phyloP scores from a whole-genome alignment of 2,797 vertebrate species.

The Urocyon cinereoargenteus region DNA sequence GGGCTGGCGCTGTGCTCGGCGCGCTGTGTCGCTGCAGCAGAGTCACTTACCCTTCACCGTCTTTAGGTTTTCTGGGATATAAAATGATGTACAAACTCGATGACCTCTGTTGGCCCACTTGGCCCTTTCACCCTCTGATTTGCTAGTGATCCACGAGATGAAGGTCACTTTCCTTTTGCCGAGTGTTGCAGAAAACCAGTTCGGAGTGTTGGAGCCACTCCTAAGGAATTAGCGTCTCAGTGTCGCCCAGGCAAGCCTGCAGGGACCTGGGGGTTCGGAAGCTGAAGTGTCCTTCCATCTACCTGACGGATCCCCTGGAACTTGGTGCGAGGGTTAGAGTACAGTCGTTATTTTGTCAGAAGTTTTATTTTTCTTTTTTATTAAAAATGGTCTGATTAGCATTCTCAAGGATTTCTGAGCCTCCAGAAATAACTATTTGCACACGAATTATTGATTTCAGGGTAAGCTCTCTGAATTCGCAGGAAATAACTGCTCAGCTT shows the following conservation, averaged over 20 bases:
- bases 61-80: conserved; percentile 2
- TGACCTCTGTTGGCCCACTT: not conserved
- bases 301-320: not conserved
- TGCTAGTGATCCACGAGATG: not conserved
- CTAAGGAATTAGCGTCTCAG: not conserved
- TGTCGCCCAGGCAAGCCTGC: not conserved
- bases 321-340: not conserved
- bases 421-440: not conserved
- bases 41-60: not conserved
- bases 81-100: not conserved
- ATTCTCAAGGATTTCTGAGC: not conserved
- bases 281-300: not conserved
- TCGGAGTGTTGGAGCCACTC: not conserved
- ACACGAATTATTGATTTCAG: conserved; percentile 1
- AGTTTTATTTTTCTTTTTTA: not conserved
- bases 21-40: not conserved
- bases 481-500: not conserved
- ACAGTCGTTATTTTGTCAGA: not conserved
- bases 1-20: not conserved
- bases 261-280: not conserved
- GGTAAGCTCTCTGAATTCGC: not conserved
- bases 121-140: not conserved
- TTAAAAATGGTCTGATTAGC: not conserved
- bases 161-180: conserved; percentile 27
- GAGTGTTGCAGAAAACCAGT: conserved; percentile 37